Conservation (phyloP, 2,888 invertebrate genomes). For the Xestoiulus laeticollis region DNA sequence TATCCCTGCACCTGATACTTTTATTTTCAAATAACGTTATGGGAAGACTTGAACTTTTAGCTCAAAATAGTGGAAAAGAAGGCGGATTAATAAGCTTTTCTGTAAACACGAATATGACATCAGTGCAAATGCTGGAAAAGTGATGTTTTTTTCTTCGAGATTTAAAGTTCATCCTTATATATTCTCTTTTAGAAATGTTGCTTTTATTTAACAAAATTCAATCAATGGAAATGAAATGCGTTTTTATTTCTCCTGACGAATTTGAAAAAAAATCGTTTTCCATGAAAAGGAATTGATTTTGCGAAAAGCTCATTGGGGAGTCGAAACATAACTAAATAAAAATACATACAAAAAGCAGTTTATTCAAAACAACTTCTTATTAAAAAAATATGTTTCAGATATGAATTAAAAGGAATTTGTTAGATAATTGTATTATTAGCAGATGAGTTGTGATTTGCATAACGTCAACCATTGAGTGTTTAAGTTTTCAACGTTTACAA, state of each 20-base stretch:
- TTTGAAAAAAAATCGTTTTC: background rate
- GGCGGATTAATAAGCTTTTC: background rate
- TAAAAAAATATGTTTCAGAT: too few relatives aligned
- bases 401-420: too few relatives aligned
- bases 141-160: background rate
- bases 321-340: background rate
- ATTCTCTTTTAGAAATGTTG: background rate
- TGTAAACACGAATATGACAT: background rate
- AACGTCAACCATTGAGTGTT: too few relatives aligned
- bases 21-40: background rate
- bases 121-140: background rate
- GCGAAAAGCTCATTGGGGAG: background rate
- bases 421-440: too few relatives aligned
- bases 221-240: too few relatives aligned
- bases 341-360: too few relatives aligned
- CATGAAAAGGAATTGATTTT: background rate
- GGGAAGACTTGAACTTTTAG: background rate
- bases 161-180: background rate
- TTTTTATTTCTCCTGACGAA: too few relatives aligned
- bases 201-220: too few relatives aligned
- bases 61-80: background rate
- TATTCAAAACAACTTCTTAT: too few relatives aligned
- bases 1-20: background rate
- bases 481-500: too few relatives aligned
- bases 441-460: too few relatives aligned